These are phyloP conservation scores for Lampropteryx suffumata DNA, from an alignment of 2,888 invertebrate species.

Conservation along the genomic window DNA sequence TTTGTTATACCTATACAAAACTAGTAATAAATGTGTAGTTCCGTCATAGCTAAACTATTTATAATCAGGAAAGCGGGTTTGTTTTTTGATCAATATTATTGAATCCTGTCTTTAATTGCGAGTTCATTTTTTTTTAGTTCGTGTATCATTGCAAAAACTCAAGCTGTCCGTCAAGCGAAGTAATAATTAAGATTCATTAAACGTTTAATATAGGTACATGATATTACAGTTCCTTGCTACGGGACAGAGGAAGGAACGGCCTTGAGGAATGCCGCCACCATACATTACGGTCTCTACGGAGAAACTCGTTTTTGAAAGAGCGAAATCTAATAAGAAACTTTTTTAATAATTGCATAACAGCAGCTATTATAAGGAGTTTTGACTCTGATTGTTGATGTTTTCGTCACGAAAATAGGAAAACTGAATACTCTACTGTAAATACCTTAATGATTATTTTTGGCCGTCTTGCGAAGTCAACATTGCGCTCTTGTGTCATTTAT, in stretches of 20 bases:
- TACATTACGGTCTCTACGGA: constrained; percentile 30
- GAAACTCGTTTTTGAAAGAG: constrained; percentile 28
- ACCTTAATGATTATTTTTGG: no score
- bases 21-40: no score
- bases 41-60: no score
- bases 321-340: constrained; percentile 5
- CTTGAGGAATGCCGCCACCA: constrained; percentile 69
- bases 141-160: constrained; percentile 23
- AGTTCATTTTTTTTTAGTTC: no score
- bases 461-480: no score
- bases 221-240: constrained; percentile 19
- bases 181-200: constrained; percentile 43
- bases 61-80: no score
- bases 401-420: no score
- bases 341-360: constrained; percentile 7
- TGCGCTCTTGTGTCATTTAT: no score
- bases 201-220: constrained; percentile 39
- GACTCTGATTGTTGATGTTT: no score
- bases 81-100: no score
- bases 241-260: constrained; percentile 63
- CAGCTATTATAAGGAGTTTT: not conserved
- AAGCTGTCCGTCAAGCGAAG: constrained; percentile 23
- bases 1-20: no score
- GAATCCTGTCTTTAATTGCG: not conserved
- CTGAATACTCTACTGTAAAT: no score